Base-by-base conservation (phyloP, 1,140 invertebrate genomes). In the Leguminivora glycinivorella region DNA sequence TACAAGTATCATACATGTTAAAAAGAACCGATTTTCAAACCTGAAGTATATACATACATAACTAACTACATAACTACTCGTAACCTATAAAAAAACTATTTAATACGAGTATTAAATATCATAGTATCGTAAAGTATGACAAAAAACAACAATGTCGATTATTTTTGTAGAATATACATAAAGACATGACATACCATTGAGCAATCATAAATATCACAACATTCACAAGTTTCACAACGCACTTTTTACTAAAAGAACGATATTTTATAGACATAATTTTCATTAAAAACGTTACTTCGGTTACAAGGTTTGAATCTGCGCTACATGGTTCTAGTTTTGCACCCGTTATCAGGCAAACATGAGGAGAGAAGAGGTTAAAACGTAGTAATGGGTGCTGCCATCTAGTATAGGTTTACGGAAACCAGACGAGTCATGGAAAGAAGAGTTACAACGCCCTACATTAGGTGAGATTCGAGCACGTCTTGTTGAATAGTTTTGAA, bases 251-350 rank as follows among this genome's bases (percentile, higher is more conserved):
- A 43, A 14, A 43, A n/a, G 14, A 14, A n/a, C 14, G 38, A 31
- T 31, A 31, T 31, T 31, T 3, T 7, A 4, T 31, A 7, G 7
- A n/a, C 31, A 43, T 9, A n/a, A 9, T 43, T 12, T 17, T 43
- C 40, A 43, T n/a, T n/a, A n/a, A n/a, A n/a, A 17, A 43, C 5
- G 40, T 17, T 43, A 4, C 40, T 43, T 43, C n/a, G 40, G 40
- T 52, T 17, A 29, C 25, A 58, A 58, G 56, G 56, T 58, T 58
- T 26, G 22, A 58, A 58, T 26, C 56, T 63, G 26, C 58, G 58
- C 58, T 63, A 63, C 58, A 63, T 63, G 58, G 58, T 63, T 63
- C 58, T 63, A 63, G 26, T 63, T 63, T 63, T 63, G 58, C 58
- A 17, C 25, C 58, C 6, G 26, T 17, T 63, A 63, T 29, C 58